Conservation (phyloP, 35 echinoderm and acorn worm species). For the Chiridota heheva region DNA sequence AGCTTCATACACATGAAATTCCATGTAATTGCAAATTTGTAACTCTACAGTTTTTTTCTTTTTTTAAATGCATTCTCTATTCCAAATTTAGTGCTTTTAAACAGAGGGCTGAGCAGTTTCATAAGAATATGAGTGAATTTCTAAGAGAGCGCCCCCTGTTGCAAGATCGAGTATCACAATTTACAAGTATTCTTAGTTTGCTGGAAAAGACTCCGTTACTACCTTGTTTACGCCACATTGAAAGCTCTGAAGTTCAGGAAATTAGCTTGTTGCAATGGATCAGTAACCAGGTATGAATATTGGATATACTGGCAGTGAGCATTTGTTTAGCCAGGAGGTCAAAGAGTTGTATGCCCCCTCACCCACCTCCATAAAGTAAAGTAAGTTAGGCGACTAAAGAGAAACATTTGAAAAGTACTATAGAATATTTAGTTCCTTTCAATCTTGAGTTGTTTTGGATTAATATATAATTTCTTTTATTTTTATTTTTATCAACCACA, state of each 20-base stretch:
- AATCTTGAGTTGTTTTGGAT: no score
- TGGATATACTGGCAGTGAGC: neutral
- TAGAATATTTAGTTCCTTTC: no score
- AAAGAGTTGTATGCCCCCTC: neutral
- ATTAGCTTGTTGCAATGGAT: constrained; percentile 90
- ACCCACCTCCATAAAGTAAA: no score
- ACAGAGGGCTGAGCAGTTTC: constrained; percentile 64
- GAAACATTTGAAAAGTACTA: no score
- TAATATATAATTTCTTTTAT: no score
- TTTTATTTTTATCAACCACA: no score
- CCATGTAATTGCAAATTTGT: no score
- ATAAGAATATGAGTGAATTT: constrained; percentile 80
- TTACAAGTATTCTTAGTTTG: constrained; percentile 50
- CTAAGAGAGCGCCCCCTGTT: constrained; percentile 54
- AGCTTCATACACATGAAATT: no score
- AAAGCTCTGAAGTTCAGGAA: neutral
- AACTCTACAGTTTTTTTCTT: no score
- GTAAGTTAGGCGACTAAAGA: no score
- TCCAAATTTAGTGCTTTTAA: constrained; percentile 91
- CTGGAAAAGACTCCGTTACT: constrained; percentile 86
- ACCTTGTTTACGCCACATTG: constrained; percentile 35
- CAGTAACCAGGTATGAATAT: constrained; percentile 79
- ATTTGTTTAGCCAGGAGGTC: neutral
- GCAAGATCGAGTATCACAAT: constrained; percentile 61
- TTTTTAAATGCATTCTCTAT: no score